phyloP scores from a whole-genome alignment of 2,797 vertebrate species.

The Steatocranus sp. region DNA sequence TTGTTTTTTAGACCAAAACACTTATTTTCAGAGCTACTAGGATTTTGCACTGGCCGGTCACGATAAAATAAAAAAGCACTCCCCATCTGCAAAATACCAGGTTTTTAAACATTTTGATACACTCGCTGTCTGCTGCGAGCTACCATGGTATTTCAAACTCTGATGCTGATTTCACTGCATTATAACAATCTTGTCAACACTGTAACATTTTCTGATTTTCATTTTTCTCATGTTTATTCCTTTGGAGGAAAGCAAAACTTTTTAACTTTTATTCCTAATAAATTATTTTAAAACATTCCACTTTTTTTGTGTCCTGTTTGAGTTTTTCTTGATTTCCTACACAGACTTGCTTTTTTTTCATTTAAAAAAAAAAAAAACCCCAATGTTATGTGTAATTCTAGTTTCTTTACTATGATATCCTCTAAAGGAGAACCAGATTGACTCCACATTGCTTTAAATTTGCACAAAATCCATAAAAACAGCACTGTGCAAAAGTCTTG shows the following conservation, averaged over 20 bases:
- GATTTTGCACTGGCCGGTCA: conserved; percentile 67
- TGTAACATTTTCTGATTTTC: conserved; percentile 77
- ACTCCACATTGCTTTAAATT: neutral
- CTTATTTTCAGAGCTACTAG: conserved; percentile 48
- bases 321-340: neutral
- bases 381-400: neutral
- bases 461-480: neutral
- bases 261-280: conserved; percentile 94
- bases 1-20: conserved; percentile 50
- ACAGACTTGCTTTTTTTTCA: neutral
- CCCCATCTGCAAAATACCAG: conserved; percentile 28
- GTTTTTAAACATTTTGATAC: conserved; percentile 56
- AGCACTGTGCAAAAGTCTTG: neutral
- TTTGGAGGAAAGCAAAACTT: conserved; percentile 81
- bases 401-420: neutral
- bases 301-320: conserved; percentile 27
- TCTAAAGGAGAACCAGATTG: neutral
- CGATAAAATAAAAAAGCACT: conserved; percentile 52
- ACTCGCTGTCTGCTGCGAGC: conserved; percentile 37
- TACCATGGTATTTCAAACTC: conserved; percentile 24
- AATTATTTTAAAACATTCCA: conserved; percentile 95
- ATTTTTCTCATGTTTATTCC: conserved; percentile 71
- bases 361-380: neutral
- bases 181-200: conserved; percentile 70
- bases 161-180: conserved; percentile 62